These are phyloP conservation scores for Mystacornis crossleyi DNA, from an alignment of 2,113 vertebrate species.

Conservation along the genomic window DNA sequence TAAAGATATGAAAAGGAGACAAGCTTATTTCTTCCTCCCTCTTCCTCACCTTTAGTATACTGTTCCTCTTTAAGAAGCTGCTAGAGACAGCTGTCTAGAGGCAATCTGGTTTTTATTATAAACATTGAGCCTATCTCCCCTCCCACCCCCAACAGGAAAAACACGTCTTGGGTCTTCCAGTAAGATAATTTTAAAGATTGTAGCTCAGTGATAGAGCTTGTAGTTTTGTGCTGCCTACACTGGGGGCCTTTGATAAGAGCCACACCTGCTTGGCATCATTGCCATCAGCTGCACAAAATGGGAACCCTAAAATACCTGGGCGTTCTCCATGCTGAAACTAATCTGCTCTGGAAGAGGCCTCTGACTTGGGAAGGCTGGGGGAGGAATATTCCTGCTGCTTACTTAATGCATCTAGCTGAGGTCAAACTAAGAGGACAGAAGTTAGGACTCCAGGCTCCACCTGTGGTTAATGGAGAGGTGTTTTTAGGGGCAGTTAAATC, in stretches of 20 bases:
- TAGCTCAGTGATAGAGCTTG: neutral
- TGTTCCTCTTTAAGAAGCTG: neutral
- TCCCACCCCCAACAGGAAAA: slow-evolving; percentile 23
- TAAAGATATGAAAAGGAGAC: neutral
- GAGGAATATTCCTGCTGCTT: neutral
- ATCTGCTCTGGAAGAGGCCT: neutral
- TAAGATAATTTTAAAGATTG: neutral
- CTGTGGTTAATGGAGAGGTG: neutral
- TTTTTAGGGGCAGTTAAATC: neutral
- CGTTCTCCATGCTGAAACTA: fast-evolving
- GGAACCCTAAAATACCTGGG: neutral
- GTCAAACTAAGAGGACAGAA: neutral
- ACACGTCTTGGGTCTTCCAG: neutral
- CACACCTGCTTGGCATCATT: slow-evolving; percentile 19
- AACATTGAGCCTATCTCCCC: neutral
- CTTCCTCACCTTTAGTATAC: neutral
- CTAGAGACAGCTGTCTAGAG: neutral
- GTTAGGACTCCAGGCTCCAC: neutral
- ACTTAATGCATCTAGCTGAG: neutral
- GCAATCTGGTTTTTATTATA: neutral
- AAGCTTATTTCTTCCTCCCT: neutral
- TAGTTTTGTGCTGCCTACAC: neutral
- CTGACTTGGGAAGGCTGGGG: neutral
- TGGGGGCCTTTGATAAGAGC: slow-evolving; percentile 11
- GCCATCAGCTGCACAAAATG: neutral